These are phyloP conservation scores for Cephus nigrinus DNA, from an alignment of 2,888 invertebrate species.

Conservation along the genomic window DNA sequence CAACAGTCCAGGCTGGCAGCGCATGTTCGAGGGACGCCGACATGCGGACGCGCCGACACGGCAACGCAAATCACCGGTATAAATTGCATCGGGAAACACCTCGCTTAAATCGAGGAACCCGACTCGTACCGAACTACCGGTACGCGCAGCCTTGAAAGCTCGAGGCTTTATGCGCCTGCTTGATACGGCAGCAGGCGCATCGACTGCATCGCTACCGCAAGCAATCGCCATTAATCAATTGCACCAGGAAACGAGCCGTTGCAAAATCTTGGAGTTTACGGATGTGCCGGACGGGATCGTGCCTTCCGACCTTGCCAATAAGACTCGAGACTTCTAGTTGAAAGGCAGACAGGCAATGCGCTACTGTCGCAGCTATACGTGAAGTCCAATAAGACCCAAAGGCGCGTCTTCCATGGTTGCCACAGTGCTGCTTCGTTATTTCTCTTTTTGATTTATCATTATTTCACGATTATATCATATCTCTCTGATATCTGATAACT, in stretches of 20 bases:
- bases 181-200: not conserved
- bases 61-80: not conserved
- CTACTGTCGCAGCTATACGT: not conserved
- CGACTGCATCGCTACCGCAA: not conserved
- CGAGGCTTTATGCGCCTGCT: not conserved
- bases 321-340: not conserved
- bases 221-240: conserved; percentile 50
- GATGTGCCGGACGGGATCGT: conserved; percentile 41
- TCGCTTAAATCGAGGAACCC: not conserved
- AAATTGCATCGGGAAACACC: not conserved
- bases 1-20: not conserved
- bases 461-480: not conserved
- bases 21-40: not conserved
- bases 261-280: conserved; percentile 53
- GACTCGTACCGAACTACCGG: not conserved
- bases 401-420: not conserved
- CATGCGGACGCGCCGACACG: not conserved
- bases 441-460: not conserved
- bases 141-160: not conserved
- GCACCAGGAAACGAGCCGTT: conserved; percentile 52
- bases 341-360: not conserved
- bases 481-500: not conserved
- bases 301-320: conserved; percentile 46
- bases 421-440: not conserved
- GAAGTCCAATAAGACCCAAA: not conserved